A percentile compares a stretch with the other conserved stretches of the same genome.
phyloP scores from a whole-genome alignment of 2,888 invertebrate species.

The Rhynchonema sp. region DNA sequence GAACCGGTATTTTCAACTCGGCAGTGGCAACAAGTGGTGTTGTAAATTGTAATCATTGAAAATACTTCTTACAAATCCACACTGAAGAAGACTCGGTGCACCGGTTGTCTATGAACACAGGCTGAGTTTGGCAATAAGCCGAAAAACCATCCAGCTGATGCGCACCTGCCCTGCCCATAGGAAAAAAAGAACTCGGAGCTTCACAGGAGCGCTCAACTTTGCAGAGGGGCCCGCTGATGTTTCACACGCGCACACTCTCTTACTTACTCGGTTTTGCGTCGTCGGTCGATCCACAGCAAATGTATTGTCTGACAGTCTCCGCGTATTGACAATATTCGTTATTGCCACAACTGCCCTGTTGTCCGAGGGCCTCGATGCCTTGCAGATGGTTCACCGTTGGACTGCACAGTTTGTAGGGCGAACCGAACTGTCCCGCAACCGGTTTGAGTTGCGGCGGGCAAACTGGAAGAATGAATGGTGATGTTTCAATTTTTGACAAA shows the following conservation, averaged over 20 bases:
- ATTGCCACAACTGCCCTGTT: constrained; percentile 14
- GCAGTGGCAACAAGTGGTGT: no score
- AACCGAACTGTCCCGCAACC: constrained; percentile 22
- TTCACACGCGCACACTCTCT: background rate
- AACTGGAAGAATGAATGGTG: constrained; percentile 12
- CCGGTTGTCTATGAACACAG: no score
- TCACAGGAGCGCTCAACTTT: no score
- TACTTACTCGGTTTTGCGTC: constrained; percentile 18
- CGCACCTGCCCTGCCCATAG: no score
- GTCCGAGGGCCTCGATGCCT: constrained; percentile 19
- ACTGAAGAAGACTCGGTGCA: no score
- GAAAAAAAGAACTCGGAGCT: no score
- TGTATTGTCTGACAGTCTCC: constrained; percentile 12
- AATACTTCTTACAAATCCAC: no score
- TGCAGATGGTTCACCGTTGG: background rate
- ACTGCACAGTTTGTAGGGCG: constrained; percentile 22
- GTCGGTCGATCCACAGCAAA: constrained; percentile 23
- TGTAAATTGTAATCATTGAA: no score
- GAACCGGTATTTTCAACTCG: no score
- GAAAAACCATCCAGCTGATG: no score
- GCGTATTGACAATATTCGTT: constrained; percentile 22
- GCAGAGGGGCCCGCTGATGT: background rate
- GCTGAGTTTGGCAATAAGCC: no score
- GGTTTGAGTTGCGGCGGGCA: constrained; percentile 26
- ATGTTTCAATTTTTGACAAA: no score